A percentile compares a stretch with the other conserved stretches of the same genome.
These are phyloP conservation scores for Phrynocephalus guinanensis DNA, from an alignment of 2,797 vertebrate species.

Conservation along the genomic window DNA sequence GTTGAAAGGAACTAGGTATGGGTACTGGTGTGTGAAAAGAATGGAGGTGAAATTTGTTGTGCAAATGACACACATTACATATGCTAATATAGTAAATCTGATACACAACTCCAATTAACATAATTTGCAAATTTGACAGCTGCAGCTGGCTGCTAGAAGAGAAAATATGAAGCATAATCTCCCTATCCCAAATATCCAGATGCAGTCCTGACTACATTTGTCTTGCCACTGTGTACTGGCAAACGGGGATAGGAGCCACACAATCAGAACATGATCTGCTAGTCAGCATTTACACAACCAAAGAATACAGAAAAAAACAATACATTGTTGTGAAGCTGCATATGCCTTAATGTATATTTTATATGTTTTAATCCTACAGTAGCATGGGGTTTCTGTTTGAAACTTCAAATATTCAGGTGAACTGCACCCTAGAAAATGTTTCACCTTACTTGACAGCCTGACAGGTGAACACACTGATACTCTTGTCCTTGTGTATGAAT, in stretches of 20 bases:
- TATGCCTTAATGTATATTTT: neutral
- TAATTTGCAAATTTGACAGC: conserved; percentile 19
- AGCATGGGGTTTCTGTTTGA: neutral
- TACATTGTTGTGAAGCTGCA: neutral
- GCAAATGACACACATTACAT: conserved; percentile 6
- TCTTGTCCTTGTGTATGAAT: neutral
- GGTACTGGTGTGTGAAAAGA: neutral
- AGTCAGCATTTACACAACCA: neutral
- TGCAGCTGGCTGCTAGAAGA: conserved; percentile 1
- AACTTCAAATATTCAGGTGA: conserved; percentile 16
- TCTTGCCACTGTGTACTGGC: neutral
- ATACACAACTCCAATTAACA: conserved; percentile 19
- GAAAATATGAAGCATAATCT: neutral
- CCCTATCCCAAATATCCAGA: neutral
- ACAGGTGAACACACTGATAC: neutral
- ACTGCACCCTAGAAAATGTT: conserved; percentile 8
- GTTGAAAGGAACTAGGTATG: neutral
- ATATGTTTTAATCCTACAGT: neutral
- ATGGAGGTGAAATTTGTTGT: conserved; percentile 5
- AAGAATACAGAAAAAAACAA: neutral
- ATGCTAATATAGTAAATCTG: conserved; percentile 5
- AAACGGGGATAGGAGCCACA: neutral
- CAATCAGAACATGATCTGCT: neutral
- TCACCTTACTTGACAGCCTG: conserved; percentile 24
- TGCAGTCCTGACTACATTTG: neutral